A percentile compares a stretch with the other conserved stretches of the same genome.
Evolutionary conservation across 2,797 vertebrate species (phyloP).

Genomic region (Girardinus metallicus): DNA sequence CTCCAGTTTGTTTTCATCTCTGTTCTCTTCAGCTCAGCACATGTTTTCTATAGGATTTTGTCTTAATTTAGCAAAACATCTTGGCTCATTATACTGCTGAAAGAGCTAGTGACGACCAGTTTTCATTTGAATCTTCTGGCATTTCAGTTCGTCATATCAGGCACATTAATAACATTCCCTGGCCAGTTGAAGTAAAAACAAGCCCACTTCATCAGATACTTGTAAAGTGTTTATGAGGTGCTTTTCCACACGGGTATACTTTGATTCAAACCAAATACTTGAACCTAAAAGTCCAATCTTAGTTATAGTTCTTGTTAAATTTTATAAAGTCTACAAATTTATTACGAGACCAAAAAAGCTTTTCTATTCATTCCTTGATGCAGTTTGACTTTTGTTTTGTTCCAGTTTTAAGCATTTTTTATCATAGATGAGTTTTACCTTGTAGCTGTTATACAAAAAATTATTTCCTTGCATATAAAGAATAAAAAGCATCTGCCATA

Average conservation of each 20-base stretch:
- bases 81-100: background rate
- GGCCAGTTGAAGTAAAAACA: background rate
- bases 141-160: background rate
- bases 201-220: background rate
- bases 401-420: background rate
- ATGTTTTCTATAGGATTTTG: background rate
- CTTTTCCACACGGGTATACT: background rate
- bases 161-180: background rate
- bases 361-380: background rate
- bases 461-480: background rate
- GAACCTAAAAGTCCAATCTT: background rate
- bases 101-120: background rate
- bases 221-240: background rate
- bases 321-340: background rate
- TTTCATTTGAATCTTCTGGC: background rate
- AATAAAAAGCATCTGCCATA: background rate
- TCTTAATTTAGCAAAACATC: background rate
- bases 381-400: background rate
- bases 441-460: background rate
- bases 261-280: background rate
- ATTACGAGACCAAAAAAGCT: background rate
- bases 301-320: background rate
- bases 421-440: background rate
- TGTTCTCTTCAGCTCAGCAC: background rate
- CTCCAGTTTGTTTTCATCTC: background rate